These are phyloP conservation scores for Trichonephila inaurata DNA, from an alignment of 1,140 invertebrate genomes.

Conservation along the genomic window DNA sequence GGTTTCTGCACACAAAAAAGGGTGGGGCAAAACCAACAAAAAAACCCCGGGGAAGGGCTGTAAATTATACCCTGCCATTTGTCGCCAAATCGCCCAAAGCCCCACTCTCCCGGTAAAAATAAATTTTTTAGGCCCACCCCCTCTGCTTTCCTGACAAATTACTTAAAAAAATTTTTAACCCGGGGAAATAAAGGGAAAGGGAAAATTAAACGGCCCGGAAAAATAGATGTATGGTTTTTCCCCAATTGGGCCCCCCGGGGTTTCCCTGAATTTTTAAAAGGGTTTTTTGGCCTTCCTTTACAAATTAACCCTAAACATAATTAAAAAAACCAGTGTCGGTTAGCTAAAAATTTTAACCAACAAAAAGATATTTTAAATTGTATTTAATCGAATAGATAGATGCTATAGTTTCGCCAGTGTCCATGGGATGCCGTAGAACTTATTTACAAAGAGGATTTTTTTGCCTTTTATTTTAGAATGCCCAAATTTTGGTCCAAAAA, in stretches of 20 bases:
- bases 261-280: too few species aligned
- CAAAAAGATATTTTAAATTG: neutral
- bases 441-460: neutral
- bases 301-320: neutral
- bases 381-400: neutral
- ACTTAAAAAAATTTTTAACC: too few species aligned
- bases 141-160: too few species aligned
- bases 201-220: too few species aligned
- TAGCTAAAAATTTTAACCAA: neutral
- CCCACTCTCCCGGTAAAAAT: too few species aligned
- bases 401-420: neutral
- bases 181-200: too few species aligned
- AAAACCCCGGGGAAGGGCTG: neutral
- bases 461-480: too few species aligned
- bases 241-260: too few species aligned
- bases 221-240: too few species aligned
- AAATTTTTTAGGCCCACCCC: too few species aligned
- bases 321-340: neutral
- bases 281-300: too few species aligned
- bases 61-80: conserved; percentile 57
- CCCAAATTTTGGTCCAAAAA: too few species aligned
- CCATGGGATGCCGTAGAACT: neutral
- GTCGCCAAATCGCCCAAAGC: conserved; percentile 13
- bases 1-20: neutral
- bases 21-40: neutral